Conservation (phyloP, 2,113 vertebrate genomes). For the Hystrix brachyura region DNA sequence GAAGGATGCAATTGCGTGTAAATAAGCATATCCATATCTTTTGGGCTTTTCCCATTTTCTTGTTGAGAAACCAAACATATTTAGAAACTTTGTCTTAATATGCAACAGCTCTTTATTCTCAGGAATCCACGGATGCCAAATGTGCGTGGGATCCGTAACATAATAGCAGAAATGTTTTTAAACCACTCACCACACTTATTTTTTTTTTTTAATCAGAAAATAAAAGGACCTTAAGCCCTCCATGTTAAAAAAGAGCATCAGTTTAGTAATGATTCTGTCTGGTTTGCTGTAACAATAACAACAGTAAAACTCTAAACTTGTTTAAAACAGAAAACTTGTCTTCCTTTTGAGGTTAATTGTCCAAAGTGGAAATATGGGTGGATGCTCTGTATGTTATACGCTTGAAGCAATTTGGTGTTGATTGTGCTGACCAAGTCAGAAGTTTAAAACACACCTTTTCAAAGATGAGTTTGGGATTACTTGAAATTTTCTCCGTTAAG, state of each 20-base stretch:
- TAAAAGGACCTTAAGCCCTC: background rate
- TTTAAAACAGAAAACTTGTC: background rate
- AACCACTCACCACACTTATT: background rate
- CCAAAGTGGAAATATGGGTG: background rate
- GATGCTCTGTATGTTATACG: background rate
- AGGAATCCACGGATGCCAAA: background rate
- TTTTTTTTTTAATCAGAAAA: background rate
- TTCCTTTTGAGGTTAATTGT: background rate
- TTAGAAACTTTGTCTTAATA: background rate
- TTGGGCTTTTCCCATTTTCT: background rate
- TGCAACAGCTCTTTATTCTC: background rate
- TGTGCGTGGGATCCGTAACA: background rate
- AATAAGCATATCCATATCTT: background rate
- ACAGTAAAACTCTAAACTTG: background rate
- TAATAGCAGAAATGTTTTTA: background rate
- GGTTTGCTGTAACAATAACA: background rate
- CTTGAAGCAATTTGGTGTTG: background rate
- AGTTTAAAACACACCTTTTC: background rate
- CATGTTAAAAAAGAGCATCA: background rate
- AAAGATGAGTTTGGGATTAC: background rate
- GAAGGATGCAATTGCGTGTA: slow-evolving; percentile 50
- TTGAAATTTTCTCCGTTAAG: background rate
- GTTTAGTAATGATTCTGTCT: background rate
- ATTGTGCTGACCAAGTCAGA: background rate
- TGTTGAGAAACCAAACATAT: background rate